phyloP scores from a whole-genome alignment of 2,888 invertebrate species.

The Epiblema foenella region DNA sequence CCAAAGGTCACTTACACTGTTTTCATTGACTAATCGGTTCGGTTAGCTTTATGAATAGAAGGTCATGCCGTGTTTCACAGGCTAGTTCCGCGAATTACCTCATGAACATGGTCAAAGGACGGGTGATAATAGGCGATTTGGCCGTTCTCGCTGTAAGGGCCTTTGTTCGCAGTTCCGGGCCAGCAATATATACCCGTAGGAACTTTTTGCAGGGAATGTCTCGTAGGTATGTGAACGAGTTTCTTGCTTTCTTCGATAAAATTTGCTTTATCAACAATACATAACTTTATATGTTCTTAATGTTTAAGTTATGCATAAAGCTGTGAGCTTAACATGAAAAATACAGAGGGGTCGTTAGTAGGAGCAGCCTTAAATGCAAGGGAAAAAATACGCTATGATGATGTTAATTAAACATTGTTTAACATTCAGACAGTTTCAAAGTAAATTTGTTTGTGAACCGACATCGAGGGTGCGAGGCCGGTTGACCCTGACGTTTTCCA shows the following conservation, averaged over 20 bases:
- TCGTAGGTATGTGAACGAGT: no score
- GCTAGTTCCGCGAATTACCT: slow-evolving; percentile 37
- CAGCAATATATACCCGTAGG: no score
- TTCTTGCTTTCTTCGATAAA: no score
- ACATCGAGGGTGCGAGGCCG: neutral
- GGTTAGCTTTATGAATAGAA: neutral
- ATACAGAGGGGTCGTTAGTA: no score
- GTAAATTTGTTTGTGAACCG: neutral
- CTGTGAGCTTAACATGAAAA: no score
- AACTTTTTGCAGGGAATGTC: slow-evolving; percentile 4
- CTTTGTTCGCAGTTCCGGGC: neutral
- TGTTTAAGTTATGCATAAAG: no score
- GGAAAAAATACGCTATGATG: no score
- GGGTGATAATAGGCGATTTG: slow-evolving; percentile 5
- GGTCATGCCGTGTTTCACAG: slow-evolving; percentile 23
- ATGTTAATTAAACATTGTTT: no score
- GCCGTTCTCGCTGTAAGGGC: neutral
- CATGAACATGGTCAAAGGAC: slow-evolving; percentile 10
- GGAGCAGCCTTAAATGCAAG: no score
- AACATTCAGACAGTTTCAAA: neutral
- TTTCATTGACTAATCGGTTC: neutral
- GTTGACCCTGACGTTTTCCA: slow-evolving; percentile 38
- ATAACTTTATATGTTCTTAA: no score
- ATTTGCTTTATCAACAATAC: no score
- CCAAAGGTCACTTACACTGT: neutral